Base-by-base conservation (phyloP, 2,888 invertebrate genomes). In the Panzeria rudis region DNA sequence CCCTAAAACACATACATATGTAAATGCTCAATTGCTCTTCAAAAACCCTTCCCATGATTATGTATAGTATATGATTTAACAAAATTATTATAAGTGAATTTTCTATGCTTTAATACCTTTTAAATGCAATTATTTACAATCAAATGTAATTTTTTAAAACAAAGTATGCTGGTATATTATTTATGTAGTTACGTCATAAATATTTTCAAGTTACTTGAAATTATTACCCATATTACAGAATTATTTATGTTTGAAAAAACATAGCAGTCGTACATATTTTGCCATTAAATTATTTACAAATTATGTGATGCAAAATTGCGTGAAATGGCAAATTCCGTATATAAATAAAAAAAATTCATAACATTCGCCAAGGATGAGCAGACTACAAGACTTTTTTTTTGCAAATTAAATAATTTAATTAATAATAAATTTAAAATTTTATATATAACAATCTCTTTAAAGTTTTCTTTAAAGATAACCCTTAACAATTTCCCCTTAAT, bases 271-370 rank as follows among this genome's bases (percentile, higher is more conserved):
- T 7, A 17, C 17, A 7, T 66, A 15, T 66, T 66, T 56, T 54
- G 41, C n/a, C 32, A 61, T 54, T 32, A 64, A 78, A 35, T 64
- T 62, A 64, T 50, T 75, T n/a, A 44, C 61, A 73, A 84, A 81
- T 77, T 78, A 85, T 84, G 68, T 81, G 72, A 81, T 47, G 61
- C 84, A 81, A 68, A 84, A 81, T 77, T 84, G 81, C 81, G 81
- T 81, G 81, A 56, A 81, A 81, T n/a, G 50, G 77, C 13, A 61
- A 78, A 59, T 41, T 29, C 47, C 38, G 17, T n/a, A n/a, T n/a
- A n/a, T n/a, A n/a, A n/a, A n/a, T n/a, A n/a, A n/a, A n/a, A n/a
- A n/a, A n/a, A n/a, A n/a, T n/a, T n/a, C n/a, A n/a, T n/a, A n/a
- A n/a, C n/a, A n/a, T n/a, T n/a, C n/a, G n/a, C n/a, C n/a, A n/a